phyloP scores from a whole-genome alignment of 2,797 vertebrate genomes.

The Nannoperca australis region DNA sequence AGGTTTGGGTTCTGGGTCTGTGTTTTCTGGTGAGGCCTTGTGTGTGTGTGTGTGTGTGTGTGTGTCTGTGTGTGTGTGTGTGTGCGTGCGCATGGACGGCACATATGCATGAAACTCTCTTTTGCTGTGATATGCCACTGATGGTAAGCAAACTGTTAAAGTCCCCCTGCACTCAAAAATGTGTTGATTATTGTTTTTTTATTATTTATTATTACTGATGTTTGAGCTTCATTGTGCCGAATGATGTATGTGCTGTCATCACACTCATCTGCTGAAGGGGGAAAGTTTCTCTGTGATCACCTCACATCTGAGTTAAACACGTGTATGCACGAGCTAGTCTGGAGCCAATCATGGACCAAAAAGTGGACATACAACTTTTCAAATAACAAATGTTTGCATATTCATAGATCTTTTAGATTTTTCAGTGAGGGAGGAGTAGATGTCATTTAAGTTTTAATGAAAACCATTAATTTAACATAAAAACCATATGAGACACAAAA shows the following conservation, averaged over 20 bases:
- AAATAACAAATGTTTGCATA: neutral
- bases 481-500: neutral
- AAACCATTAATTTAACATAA: too few species aligned
- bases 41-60: conserved; percentile 19
- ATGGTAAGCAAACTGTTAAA: neutral
- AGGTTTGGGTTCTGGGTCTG: too few species aligned
- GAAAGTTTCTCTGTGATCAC: neutral
- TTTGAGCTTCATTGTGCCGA: neutral
- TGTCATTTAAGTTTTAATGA: neutral
- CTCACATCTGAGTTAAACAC: neutral
- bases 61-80: neutral
- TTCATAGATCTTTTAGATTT: neutral
- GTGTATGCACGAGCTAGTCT: neutral
- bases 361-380: neutral
- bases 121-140: neutral
- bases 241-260: neutral
- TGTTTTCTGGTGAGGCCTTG: too few species aligned
- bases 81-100: neutral
- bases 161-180: neutral
- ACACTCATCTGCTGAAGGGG: neutral
- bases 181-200: neutral
- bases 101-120: neutral
- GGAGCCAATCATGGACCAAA: too few species aligned
- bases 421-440: neutral
- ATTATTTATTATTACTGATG: neutral